Evolutionary conservation across 2,113 vertebrate species (phyloP).

Genomic region (Cyanoramphus novaezelandiae): DNA sequence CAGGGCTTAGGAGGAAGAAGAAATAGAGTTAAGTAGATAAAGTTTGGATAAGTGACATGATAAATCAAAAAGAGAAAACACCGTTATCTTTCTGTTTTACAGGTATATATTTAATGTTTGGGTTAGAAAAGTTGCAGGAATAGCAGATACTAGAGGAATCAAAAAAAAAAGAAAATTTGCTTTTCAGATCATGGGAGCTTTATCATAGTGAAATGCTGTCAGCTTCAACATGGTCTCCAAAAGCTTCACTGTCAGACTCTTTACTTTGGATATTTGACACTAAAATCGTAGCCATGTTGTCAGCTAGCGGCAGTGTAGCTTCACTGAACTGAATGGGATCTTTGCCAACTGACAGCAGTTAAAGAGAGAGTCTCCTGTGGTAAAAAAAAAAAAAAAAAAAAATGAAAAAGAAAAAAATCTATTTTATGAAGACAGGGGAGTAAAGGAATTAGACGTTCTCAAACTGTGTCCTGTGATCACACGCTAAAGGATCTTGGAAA

Average conservation of each 20-base stretch:
- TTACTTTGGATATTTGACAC: constrained; percentile 11
- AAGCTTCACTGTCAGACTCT: not conserved
- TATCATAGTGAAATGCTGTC: not conserved
- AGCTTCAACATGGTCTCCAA: not conserved
- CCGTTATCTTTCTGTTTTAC: not conserved
- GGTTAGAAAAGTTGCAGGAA: not conserved
- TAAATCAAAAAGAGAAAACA: not conserved
- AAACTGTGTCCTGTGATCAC: not conserved
- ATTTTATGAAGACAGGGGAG: not conserved
- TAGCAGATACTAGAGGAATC: not conserved
- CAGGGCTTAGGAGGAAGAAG: not conserved
- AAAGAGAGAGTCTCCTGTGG: not conserved
- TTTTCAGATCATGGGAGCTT: not conserved
- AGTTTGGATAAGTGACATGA: not conserved
- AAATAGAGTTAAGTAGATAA: not conserved
- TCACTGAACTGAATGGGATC: not conserved
- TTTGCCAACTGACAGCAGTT: constrained; percentile 1
- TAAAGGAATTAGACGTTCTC: not conserved
- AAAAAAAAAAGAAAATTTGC: not conserved
- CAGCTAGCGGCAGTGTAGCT: not conserved
- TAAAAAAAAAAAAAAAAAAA: not conserved
- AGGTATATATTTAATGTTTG: not conserved
- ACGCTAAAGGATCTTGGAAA: constrained; percentile 1
- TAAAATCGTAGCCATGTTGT: not conserved
- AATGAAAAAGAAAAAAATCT: not conserved